Evolutionary conservation across 2,113 vertebrate species (phyloP).

Genomic region (Phocoena sinus): DNA sequence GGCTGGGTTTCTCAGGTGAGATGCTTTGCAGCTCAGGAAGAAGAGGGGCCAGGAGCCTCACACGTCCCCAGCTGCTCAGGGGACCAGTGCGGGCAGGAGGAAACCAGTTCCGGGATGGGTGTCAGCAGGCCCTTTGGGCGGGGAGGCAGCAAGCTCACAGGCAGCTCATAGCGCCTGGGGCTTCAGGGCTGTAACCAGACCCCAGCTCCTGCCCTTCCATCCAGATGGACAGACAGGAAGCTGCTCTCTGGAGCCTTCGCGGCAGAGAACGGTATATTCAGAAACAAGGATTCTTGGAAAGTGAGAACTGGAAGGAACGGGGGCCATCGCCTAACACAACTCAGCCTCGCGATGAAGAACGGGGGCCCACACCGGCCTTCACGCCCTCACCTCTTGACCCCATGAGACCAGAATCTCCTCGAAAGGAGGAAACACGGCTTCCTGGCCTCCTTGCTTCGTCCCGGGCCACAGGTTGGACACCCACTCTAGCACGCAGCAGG

Average conservation of each 20-base stretch:
- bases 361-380: rapidly evolving
- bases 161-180: rapidly evolving
- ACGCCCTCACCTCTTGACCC: neutral
- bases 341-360: rapidly evolving
- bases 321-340: rapidly evolving
- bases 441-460: neutral
- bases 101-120: rapidly evolving
- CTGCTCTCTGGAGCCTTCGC: neutral
- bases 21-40: neutral
- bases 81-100: rapidly evolving
- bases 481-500: rapidly evolving
- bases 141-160: rapidly evolving
- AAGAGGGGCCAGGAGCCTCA: neutral
- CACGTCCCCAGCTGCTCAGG: rapidly evolving
- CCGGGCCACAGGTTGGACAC: rapidly evolving
- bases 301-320: neutral
- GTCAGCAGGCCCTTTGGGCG: rapidly evolving
- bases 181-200: neutral
- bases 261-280: rapidly evolving
- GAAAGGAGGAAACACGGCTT: rapidly evolving
- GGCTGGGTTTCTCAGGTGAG: neutral
- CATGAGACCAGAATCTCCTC: neutral
- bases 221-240: neutral
- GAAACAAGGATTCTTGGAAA: neutral
- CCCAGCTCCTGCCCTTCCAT: rapidly evolving